These are phyloP conservation scores for Macrosiphum euphorbiae DNA, from an alignment of 2,888 invertebrate genomes.

Conservation along the genomic window DNA sequence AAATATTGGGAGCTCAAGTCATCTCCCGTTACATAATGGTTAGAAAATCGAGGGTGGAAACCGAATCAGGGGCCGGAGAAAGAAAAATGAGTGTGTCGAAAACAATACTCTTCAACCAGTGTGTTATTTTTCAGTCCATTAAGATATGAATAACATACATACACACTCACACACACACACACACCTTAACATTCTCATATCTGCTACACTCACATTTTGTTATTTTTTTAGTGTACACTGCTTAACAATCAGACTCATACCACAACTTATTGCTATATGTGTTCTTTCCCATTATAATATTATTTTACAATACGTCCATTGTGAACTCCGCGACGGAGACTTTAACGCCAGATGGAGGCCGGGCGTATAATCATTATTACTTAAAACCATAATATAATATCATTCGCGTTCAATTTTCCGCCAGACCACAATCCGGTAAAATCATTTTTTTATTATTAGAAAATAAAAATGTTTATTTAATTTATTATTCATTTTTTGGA, in stretches of 20 bases:
- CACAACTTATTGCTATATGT: background rate
- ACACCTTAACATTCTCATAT: too few species aligned
- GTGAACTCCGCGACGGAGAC: constrained; percentile 8
- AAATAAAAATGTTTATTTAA: too few species aligned
- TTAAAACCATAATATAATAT: constrained; percentile 13
- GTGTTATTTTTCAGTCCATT: background rate
- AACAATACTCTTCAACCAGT: background rate
- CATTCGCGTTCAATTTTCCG: background rate
- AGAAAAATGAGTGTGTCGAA: background rate
- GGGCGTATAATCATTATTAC: constrained; percentile 39
- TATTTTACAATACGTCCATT: constrained; percentile 17
- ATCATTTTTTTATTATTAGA: too few species aligned
- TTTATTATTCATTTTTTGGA: too few species aligned
- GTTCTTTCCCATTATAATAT: background rate
- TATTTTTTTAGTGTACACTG: too few species aligned
- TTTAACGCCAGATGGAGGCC: constrained; percentile 46
- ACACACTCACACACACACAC: too few species aligned
- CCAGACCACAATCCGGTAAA: too few species aligned
- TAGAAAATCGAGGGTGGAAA: background rate
- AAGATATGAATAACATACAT: background rate
- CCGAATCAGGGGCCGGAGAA: background rate
- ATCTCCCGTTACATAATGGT: background rate
- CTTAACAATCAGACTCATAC: too few species aligned
- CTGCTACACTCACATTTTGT: too few species aligned
- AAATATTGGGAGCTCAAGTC: background rate